phyloP scores from a whole-genome alignment of 2,797 vertebrate species.

The Acanthornis magna region DNA sequence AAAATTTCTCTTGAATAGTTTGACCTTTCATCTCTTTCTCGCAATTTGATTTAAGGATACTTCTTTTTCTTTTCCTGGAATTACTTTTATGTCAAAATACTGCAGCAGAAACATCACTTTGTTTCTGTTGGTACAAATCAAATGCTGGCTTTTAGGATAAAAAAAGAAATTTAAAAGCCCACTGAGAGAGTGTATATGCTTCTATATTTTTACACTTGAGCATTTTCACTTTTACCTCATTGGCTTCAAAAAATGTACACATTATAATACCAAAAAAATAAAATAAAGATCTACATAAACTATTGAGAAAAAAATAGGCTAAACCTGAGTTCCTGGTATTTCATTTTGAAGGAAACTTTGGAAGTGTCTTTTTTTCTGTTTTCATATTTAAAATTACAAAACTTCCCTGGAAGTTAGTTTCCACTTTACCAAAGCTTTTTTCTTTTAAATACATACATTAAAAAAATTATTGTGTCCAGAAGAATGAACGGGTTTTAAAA shows the following conservation, averaged over 20 bases:
- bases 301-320: not conserved
- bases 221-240: not conserved
- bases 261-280: not conserved
- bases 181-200: not conserved
- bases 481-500: not conserved
- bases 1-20: not conserved
- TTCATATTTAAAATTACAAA: not conserved
- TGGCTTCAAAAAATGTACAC: not conserved
- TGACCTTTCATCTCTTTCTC: not conserved
- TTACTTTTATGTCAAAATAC: not conserved
- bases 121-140: not conserved
- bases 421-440: not conserved
- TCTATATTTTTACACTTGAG: not conserved
- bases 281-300: too few species aligned
- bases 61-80: not conserved
- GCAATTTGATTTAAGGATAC: not conserved
- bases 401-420: not conserved
- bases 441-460: not conserved
- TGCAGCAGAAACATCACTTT: not conserved
- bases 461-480: not conserved
- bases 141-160: not conserved
- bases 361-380: not conserved
- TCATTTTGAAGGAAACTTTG: not conserved
- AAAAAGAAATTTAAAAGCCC: not conserved
- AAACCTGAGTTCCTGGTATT: not conserved